A percentile compares a stretch with the other conserved stretches of the same genome.
phyloP scores from a whole-genome alignment of 2,797 vertebrate species.

The Sebastes oblongus region DNA sequence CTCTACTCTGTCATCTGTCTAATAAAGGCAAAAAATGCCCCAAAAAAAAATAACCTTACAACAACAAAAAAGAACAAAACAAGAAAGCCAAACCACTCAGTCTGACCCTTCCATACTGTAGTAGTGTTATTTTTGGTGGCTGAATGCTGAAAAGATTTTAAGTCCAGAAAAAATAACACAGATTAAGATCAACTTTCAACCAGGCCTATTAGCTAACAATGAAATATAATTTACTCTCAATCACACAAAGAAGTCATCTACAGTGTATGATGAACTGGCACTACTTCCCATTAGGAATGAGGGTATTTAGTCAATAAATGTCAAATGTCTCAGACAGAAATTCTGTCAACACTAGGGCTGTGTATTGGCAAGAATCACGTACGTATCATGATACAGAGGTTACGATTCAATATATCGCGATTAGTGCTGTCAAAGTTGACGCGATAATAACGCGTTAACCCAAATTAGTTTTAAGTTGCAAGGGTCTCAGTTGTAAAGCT shows the following conservation, averaged over 20 bases:
- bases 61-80: no score
- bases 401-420: no score
- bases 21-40: no score
- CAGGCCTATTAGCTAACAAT: not conserved
- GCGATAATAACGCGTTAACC: no score
- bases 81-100: not conserved
- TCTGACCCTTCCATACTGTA: not conserved
- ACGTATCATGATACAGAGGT: not conserved
- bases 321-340: constrained; percentile 6
- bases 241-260: constrained; percentile 1
- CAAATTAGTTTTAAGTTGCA: no score
- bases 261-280: not conserved
- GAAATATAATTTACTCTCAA: constrained; percentile 14
- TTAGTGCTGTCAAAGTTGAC: no score
- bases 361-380: not conserved
- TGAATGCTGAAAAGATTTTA: constrained; percentile 29
- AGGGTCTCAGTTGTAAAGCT: no score
- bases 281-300: not conserved
- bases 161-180: constrained; percentile 10
- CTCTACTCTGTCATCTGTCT: no score
- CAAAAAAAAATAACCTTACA: no score
- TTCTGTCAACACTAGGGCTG: constrained; percentile 4
- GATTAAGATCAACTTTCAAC: constrained; percentile 20
- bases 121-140: constrained; percentile 25
- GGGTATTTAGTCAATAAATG: constrained; percentile 3